A percentile compares a stretch with the other conserved stretches of the same genome.
Conservation (phyloP, 2,797 vertebrate species). For the Syngnathus acus region DNA sequence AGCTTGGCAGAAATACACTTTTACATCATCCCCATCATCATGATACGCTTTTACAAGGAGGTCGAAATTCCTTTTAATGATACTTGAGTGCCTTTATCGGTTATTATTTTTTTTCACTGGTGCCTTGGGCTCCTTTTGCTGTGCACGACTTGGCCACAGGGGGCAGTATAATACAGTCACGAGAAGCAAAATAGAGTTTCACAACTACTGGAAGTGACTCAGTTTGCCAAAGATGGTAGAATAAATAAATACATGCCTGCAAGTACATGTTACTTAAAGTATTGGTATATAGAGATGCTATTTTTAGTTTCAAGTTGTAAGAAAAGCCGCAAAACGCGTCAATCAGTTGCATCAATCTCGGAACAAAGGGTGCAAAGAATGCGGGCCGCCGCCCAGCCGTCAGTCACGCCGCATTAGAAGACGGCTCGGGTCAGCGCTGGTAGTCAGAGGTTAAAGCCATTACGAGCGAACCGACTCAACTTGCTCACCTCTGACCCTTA, state of each 20-base stretch:
- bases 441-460: slow-evolving; percentile 73
- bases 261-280: background rate
- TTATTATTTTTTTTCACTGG: background rate
- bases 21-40: slow-evolving; percentile 10
- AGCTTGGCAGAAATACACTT: slow-evolving; percentile 39
- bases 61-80: background rate
- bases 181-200: no score
- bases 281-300: background rate
- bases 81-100: background rate
- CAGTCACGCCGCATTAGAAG: slow-evolving; percentile 57
- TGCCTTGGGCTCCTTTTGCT: no score
- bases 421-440: slow-evolving; percentile 37
- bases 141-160: no score
- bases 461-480: slow-evolving; percentile 65
- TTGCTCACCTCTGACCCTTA: slow-evolving; percentile 49
- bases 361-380: slow-evolving; percentile 2
- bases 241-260: background rate
- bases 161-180: no score
- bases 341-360: background rate
- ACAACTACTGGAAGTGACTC: background rate
- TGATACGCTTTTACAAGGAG: background rate
- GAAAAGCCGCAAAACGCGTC: background rate
- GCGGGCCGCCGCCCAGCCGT: slow-evolving; percentile 29
- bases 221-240: background rate
- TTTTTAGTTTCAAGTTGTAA: no score